Evolutionary conservation across 64 coral and sea anemone species (phyloP), one percentile per base, ranked within the genome.

Genomic region (Actinia equina): DNA sequence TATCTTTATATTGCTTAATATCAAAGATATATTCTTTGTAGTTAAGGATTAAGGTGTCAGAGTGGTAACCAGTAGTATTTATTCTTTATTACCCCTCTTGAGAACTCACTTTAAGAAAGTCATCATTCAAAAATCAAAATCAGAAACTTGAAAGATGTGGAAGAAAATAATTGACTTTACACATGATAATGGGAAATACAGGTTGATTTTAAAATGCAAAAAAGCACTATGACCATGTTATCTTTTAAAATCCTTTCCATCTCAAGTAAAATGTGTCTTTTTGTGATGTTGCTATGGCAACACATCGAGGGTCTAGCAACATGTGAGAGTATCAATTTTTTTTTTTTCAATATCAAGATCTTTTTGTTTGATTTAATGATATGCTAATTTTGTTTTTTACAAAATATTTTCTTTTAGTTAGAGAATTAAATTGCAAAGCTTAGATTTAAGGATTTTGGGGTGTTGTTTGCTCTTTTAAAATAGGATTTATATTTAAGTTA

Each of bases 301-400:
- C 69, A 30, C 7, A 7, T 74, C n/a, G 37, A 74, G 23, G 69
- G n/a, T 37, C n/a, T 74, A 30, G 69, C 69, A 74, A 74, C 69
- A 74, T 65, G 62, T 14, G 23, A 74, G 26, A 5, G 12, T 26
- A 10, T 30, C 12, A 74, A n/a, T n/a, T n/a, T 74, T 23, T 9
- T 74, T 74, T 0, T 37, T 74, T 26, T 74, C 7, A 26, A 74
- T 74, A 74, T 74, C 69, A 74, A 74, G n/a, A 37, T 30, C 69
- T 37, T 74, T 74, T 74, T 74, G 69, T 74, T 74, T 74, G 27
- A 74, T 74, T 37, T 30, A 74, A 30, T 37, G 12, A 74, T 41
- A 74, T 74, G 69, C 69, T 74, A 74, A 74, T 74, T 74, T 74
- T 30, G 3, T n/a, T n/a, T n/a, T n/a, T n/a, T n/a, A n/a, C n/a